These are phyloP conservation scores for Leucophenga montana DNA, from an alignment of 2,888 invertebrate species.

Conservation along the genomic window DNA sequence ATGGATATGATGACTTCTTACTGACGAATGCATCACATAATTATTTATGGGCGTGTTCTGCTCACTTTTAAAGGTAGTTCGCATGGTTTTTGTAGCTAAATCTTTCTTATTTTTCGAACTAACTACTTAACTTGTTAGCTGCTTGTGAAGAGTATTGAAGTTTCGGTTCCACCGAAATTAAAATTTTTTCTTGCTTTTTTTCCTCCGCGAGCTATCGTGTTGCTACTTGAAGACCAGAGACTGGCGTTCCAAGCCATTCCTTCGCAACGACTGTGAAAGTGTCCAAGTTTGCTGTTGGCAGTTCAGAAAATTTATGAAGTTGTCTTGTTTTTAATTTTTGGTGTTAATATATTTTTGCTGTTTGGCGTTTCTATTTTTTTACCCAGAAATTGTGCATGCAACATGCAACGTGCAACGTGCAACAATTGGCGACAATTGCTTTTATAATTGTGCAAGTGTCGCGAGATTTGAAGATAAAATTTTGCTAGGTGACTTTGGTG, in stretches of 20 bases:
- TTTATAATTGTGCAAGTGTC: conserved; percentile 40
- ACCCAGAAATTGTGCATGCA: not conserved
- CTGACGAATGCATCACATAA: too few species aligned
- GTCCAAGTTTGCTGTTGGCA: conserved; percentile 8
- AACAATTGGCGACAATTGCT: conserved; percentile 16
- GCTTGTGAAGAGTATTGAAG: too few species aligned
- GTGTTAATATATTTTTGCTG: conserved; percentile 1
- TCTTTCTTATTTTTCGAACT: too few species aligned
- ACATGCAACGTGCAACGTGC: conserved; percentile 8
- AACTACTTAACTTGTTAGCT: too few species aligned
- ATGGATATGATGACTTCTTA: too few species aligned
- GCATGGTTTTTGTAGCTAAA: too few species aligned
- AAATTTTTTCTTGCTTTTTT: too few species aligned
- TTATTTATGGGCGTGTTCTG: too few species aligned
- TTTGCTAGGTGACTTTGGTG: conserved; percentile 41
- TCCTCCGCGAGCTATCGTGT: not conserved
- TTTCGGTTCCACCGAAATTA: too few species aligned
- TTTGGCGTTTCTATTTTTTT: not conserved
- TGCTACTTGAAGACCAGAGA: conserved; percentile 33
- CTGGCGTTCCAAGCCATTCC: not conserved
- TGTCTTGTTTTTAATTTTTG: conserved; percentile 43
- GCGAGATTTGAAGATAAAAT: conserved; percentile 62
- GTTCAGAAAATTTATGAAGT: conserved; percentile 59
- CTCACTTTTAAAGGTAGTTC: too few species aligned
- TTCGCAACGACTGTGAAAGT: conserved; percentile 13